These are phyloP conservation scores for Sebastes goodei DNA, from an alignment of 2,797 vertebrate species.

Conservation along the genomic window DNA sequence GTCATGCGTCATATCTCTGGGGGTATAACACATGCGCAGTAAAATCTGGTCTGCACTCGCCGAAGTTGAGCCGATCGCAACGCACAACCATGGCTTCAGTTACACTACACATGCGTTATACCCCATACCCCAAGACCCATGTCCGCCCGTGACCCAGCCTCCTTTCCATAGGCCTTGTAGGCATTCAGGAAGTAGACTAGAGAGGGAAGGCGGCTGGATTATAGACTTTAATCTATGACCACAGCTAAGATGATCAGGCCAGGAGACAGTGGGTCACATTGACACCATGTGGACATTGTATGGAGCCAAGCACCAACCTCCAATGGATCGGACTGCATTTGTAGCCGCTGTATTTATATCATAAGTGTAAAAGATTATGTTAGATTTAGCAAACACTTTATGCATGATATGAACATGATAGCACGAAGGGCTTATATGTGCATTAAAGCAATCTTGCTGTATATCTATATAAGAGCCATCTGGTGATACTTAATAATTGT, in stretches of 20 bases:
- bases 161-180: background rate
- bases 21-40: too few relatives aligned
- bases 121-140: too few relatives aligned
- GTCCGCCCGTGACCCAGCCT: too few relatives aligned
- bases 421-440: constrained; percentile 12
- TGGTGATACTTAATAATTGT: constrained; percentile 20
- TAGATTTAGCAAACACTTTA: constrained; percentile 28
- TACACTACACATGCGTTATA: too few relatives aligned
- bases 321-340: background rate
- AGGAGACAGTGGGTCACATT: constrained; percentile 57
- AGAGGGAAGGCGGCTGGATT: constrained; percentile 67
- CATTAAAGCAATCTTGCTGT: constrained; percentile 35
- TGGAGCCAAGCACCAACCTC: background rate
- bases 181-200: constrained; percentile 44
- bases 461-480: constrained; percentile 32
- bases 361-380: constrained; percentile 40
- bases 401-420: constrained; percentile 1
- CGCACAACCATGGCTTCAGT: too few relatives aligned
- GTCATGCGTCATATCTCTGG: too few relatives aligned
- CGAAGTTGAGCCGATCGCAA: too few relatives aligned
- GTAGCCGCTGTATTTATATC: background rate
- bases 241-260: constrained; percentile 60
- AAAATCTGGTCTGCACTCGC: too few relatives aligned
- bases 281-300: constrained; percentile 1
- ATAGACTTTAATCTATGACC: constrained; percentile 69